Base-by-base conservation (phyloP, 2,888 invertebrate species). In the Agrochola circellaris region DNA sequence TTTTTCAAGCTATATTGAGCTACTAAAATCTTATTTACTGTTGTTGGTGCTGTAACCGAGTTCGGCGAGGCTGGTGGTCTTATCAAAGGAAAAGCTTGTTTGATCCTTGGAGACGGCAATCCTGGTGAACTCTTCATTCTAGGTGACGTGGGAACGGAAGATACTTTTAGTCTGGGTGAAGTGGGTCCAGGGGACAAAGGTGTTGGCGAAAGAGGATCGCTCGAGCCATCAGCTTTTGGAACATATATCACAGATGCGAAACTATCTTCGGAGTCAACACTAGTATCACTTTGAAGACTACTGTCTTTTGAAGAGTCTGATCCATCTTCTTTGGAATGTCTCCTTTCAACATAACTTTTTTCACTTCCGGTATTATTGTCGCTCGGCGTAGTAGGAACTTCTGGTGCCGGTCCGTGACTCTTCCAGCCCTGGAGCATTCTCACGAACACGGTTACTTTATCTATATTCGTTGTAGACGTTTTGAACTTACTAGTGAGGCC, bases 211-310 rank as follows among this genome's bases (percentile, higher is more conserved):
- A 97, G 94, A 2, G 97, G 96, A 89, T 97, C 97, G 88, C 94
- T 93, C 26, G 96, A 95, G 62, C 97, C 97, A 89, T 98, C 98
- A 70, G 98, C 98, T 95, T 98, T 98, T 75, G 99, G 99, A 90
- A 99, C 98, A 92, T 98, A 99, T 91, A 99, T 99, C 66, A 99
- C 99, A 83, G 99, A 99, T 77, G 99, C 99, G 91, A 99, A 99
- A 93, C 99, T 99, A 91, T 99, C 99, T 93, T 99, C 99, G 1
- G 99, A 99, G 93, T 99, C 99, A 56, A 99, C 98, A 95, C 99
- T 99, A 1, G 99, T 99, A 92, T 99, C 99, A 93, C 99, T 99
- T 94, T 99, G 99, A 79, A 99, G 97, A 92, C 99, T 99, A 92
- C 98, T 98, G 89, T 98, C 98, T 94, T 98, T 98, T 4, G 98